A percentile compares a stretch with the other conserved stretches of the same genome.
These are phyloP conservation scores for Torymus auratus DNA, from an alignment of 2,888 invertebrate genomes.

Conservation along the genomic window DNA sequence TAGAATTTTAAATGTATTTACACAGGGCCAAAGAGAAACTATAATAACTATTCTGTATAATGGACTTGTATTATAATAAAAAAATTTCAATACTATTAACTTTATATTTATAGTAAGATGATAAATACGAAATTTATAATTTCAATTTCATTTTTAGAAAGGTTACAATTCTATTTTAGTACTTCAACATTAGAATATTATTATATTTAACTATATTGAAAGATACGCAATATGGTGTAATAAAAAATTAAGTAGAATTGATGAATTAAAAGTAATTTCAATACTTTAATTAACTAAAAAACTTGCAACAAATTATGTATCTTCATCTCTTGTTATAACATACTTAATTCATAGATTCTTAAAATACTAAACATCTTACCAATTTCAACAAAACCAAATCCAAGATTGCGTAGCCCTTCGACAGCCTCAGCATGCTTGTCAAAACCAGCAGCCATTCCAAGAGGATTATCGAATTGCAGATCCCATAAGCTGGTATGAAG, in stretches of 20 bases:
- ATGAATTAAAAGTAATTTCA: not conserved
- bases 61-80: too few species aligned
- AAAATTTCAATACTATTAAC: too few species aligned
- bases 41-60: too few species aligned
- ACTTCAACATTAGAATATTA: not conserved
- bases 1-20: too few species aligned
- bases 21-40: too few species aligned
- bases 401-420: constrained; percentile 87
- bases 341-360: constrained; percentile 6
- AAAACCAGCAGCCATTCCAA: constrained; percentile 99
- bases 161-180: too few species aligned
- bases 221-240: constrained; percentile 14
- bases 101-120: too few species aligned
- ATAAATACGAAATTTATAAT: too few species aligned
- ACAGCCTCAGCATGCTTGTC: constrained; percentile 98
- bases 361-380: constrained; percentile 77
- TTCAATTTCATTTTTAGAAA: too few species aligned
- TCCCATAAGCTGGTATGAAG: constrained; percentile 85
- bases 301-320: too few species aligned
- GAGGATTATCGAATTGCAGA: constrained; percentile 88
- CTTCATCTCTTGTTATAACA: not conserved
- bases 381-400: constrained; percentile 97
- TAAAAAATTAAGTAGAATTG: not conserved
- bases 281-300: too few species aligned
- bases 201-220: not conserved